Percentiles rank a stretch among this genome's conserved stretches.
phyloP scores from a whole-genome alignment of 2,797 vertebrate genomes.

The Atherinosoma microstoma region DNA sequence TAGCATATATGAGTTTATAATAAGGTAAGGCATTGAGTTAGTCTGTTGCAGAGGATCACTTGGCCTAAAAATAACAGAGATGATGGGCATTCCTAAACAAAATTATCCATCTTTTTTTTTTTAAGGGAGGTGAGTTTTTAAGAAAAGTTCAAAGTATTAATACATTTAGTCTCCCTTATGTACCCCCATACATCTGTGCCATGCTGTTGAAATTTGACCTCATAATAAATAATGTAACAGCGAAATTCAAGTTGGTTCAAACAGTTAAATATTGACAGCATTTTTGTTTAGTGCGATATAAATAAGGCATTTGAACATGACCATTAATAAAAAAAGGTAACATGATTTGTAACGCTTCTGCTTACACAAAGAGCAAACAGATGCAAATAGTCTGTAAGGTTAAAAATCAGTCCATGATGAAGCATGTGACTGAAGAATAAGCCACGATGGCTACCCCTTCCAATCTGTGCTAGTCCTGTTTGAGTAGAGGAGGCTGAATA shows the following conservation, averaged over 20 bases:
- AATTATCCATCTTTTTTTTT: slow-evolving; percentile 3
- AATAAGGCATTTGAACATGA: slow-evolving; percentile 45
- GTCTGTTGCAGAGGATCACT: slow-evolving; percentile 44
- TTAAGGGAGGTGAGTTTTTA: slow-evolving; percentile 26
- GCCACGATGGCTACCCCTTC: background rate
- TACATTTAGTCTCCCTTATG: slow-evolving; percentile 51
- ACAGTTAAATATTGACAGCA: slow-evolving; percentile 5
- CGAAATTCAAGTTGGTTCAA: slow-evolving; percentile 22
- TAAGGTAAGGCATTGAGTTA: slow-evolving; percentile 72
- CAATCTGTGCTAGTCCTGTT: slow-evolving; percentile 22
- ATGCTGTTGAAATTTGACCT: slow-evolving; percentile 17
- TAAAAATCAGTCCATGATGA: slow-evolving; percentile 30
- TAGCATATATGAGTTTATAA: slow-evolving; percentile 27
- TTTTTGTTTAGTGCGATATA: slow-evolving; percentile 9
- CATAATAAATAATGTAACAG: background rate
- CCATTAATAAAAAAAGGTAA: slow-evolving; percentile 9
- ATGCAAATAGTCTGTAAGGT: slow-evolving; percentile 40
- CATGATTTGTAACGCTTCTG: slow-evolving; percentile 34
- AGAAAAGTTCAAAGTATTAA: slow-evolving; percentile 29
- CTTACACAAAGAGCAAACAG: slow-evolving; percentile 22
- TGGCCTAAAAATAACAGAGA: slow-evolving; percentile 19
- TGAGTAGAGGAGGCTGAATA: slow-evolving; percentile 44
- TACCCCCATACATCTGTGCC: background rate
- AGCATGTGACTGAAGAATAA: slow-evolving; percentile 36
- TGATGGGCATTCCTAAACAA: slow-evolving; percentile 16